Base-by-base conservation (phyloP, 2,888 invertebrate genomes). In the Chrysolina americana region DNA sequence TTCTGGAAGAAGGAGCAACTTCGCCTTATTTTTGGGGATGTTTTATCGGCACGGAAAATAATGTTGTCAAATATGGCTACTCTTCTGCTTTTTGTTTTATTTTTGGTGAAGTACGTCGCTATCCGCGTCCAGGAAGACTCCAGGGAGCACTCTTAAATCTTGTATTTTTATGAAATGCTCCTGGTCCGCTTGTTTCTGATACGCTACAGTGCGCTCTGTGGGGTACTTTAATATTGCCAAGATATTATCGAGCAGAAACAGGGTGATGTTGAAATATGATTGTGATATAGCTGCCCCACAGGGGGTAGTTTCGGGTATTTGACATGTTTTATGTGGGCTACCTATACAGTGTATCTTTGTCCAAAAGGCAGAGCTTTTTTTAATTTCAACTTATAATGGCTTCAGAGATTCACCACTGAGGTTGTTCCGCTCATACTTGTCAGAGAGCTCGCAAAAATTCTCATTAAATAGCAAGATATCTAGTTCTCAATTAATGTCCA, bases 141-240 rank as follows among this genome's bases (percentile, higher is more conserved):
- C 71, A 68, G 79, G 79, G 81, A 79, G 70, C 76, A 76, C 73
- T 81, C 75, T 71, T 72, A 75, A 72, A 70, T 69, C 78, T 76
- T 79, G 76, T 76, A 77, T 79, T 76, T 76, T 78, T 70, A 74
- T 73, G 73, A 70, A 76, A 74, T 68, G 74, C 74, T 76, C 68
- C 74, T 75, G 69, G 79, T 77, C 70, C 59, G 66, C 75, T 76
- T 71, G 71, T 75, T 76, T 73, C 68, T 59, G 70, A 73, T 72
- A 59, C 68, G 70, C 68, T 70, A 73, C 66, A 70, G 75, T 64
- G 73, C 72, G 72, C 78, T 75, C 79, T 63, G 69, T 77, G 71
- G 78, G 76, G 75, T 76, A 77, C 73, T 77, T 77, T 74, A 72
- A 77, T 74, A 71, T 74, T 68, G 70, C 76, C 73, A 73, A 71